Evolutionary conservation across 2,888 invertebrate species (phyloP), one percentile per base, ranked within the genome.

Genomic region (Dicyrtomina minuta): DNA sequence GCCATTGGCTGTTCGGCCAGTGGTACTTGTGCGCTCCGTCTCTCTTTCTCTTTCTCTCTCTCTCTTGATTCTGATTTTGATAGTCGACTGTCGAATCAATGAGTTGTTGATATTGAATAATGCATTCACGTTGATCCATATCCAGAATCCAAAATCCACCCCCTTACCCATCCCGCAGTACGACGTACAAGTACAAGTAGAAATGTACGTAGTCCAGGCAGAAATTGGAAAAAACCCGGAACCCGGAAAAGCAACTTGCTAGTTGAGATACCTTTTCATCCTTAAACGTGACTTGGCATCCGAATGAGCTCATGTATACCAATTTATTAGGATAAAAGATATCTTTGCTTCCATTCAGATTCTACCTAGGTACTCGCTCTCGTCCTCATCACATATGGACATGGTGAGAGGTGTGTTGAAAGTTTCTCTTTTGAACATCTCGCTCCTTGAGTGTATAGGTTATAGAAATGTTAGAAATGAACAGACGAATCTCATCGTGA

Each of bases 241-340:
- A 33, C 8, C 33, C 3, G 33, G 33, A 3, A 33, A 5, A 33
- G 33, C 8, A 33, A 8, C 33, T 3, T 33, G 8, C 4, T 33
- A 33, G 33, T 33, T 8, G 33, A 33, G 58, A 41, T 33, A 33
- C 22, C 24, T 26, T 61, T 46, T 15, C 4, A 24, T 61, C 26
- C 26, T 44, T 27, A 6, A 61, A 61, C 61, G 61, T 61, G 61
- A 61, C 61, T 20, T 44, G 44, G 46, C 43, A 61, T 61, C 43
- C 24, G 61, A 61, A 61, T 61, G 24, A 6, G 46, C 44, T 46
- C 44, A 61, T 61, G 44, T 44, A 61, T 44, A 44, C 44, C 24
- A 44, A 26, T 46, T 44, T 46, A 39, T 44, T 13, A n/a, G 59
- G 59, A 39, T n/a, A n/a, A 39, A 41, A 59, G 33, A 33, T 33